phyloP scores from a whole-genome alignment of 2,797 vertebrate genomes.

The Enteromius anoplus region DNA sequence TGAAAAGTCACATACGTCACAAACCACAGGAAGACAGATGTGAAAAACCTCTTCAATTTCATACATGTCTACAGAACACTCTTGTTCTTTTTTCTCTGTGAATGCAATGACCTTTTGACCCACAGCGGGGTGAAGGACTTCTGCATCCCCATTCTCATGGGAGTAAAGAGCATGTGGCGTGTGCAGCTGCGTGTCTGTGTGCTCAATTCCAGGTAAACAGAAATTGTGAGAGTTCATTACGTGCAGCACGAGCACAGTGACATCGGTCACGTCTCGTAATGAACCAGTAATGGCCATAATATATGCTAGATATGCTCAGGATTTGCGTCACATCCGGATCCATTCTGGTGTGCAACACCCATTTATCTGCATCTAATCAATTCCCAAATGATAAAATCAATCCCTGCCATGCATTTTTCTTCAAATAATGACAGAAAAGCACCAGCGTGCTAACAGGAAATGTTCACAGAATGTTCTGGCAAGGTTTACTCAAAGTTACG shows the following conservation, averaged over 20 bases:
- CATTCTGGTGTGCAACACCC: not conserved
- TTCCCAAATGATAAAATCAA: slow-evolving; percentile 10
- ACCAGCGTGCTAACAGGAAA: not conserved
- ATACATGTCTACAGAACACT: not conserved
- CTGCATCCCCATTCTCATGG: slow-evolving; percentile 66
- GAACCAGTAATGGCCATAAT: slow-evolving; percentile 12
- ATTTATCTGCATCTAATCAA: not conserved
- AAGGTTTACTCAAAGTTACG: not conserved
- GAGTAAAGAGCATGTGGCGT: slow-evolving; percentile 60
- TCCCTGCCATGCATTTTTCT: not conserved
- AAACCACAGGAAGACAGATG: slow-evolving; percentile 6
- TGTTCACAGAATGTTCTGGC: not conserved
- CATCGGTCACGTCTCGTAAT: slow-evolving; percentile 67
- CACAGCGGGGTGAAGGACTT: slow-evolving; percentile 67
- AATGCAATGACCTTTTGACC: slow-evolving; percentile 75
- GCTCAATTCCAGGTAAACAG: slow-evolving; percentile 66
- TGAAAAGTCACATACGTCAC: not conserved
- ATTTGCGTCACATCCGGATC: not conserved
- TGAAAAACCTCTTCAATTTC: not conserved
- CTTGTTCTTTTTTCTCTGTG: slow-evolving; percentile 73
- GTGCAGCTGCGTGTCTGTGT: slow-evolving; percentile 59
- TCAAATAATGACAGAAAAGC: not conserved
- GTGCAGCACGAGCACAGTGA: slow-evolving; percentile 35
- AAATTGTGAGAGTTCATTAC: slow-evolving; percentile 41
- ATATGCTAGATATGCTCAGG: not conserved